These are phyloP conservation scores for Punctoribates punctum DNA, from an alignment of 2,888 invertebrate species.

Conservation along the genomic window DNA sequence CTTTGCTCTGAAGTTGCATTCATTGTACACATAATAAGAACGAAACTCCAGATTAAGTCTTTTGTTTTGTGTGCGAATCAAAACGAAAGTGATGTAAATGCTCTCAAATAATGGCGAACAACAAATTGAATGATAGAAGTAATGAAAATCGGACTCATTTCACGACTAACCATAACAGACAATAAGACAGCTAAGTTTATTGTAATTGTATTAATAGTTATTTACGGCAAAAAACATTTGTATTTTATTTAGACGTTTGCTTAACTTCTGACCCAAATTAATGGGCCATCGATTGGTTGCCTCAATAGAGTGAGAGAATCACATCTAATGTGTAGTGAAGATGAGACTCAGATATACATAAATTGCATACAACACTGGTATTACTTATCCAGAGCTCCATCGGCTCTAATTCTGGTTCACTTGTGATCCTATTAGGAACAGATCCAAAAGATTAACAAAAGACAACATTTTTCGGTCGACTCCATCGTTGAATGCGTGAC, in stretches of 20 bases:
- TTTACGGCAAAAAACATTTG: neutral
- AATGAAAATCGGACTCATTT: neutral
- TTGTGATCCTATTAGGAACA: conserved; percentile 9
- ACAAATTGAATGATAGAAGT: neutral
- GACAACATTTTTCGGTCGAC: neutral
- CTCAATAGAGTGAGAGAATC: neutral
- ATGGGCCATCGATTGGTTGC: neutral
- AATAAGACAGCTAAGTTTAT: too few species aligned
- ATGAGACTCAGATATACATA: neutral
- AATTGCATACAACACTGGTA: neutral
- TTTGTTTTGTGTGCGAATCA: neutral
- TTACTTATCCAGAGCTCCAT: neutral
- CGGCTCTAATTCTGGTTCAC: neutral
- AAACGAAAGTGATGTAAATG: neutral
- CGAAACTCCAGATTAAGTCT: neutral
- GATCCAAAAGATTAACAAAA: conserved; percentile 17
- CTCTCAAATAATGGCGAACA: neutral
- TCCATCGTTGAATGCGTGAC: neutral
- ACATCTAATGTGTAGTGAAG: neutral
- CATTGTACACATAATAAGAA: neutral
- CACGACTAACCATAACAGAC: neutral
- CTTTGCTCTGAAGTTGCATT: too few species aligned
- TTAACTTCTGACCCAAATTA: conserved; percentile 15
- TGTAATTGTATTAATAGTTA: neutral
- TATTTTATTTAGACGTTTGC: neutral